Conservation (phyloP, 2,113 vertebrate genomes). For the Bos indicus region DNA sequence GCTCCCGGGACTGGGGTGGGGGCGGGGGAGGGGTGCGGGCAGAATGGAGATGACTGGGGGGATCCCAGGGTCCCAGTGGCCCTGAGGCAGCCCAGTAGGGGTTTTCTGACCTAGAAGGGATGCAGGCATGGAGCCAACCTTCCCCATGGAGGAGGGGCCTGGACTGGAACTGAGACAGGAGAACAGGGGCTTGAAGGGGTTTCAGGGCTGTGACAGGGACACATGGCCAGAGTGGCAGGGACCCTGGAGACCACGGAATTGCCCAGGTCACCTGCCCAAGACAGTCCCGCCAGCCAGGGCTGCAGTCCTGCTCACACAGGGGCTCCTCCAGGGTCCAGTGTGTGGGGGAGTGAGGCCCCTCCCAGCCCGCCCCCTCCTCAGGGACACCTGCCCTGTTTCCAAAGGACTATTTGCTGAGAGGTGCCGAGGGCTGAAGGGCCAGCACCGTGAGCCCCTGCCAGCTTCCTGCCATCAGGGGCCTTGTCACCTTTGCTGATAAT, state of each 20-base stretch:
- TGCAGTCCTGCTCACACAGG: background rate
- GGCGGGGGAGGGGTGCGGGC: accelerated
- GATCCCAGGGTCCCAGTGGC: background rate
- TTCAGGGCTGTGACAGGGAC: background rate
- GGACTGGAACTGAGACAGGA: background rate
- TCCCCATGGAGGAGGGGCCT: background rate
- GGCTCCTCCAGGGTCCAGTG: background rate
- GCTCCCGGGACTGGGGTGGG: no score
- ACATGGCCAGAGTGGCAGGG: accelerated
- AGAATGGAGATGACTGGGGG: background rate
- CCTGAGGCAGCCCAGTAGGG: background rate
- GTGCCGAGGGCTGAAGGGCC: background rate
- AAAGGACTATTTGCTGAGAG: background rate
- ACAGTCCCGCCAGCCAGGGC: background rate
- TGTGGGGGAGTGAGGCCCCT: background rate
- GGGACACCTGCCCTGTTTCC: background rate
- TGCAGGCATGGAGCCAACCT: background rate
- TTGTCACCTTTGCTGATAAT: background rate
- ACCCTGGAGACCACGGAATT: background rate
- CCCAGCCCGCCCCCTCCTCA: no score
- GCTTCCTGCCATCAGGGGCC: background rate
- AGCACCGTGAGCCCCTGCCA: background rate
- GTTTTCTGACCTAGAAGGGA: background rate
- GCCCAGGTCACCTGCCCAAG: background rate
- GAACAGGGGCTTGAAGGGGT: accelerated